phyloP scores from a whole-genome alignment of 2,888 invertebrate species.

The Amblyjoppa fuscipennis region DNA sequence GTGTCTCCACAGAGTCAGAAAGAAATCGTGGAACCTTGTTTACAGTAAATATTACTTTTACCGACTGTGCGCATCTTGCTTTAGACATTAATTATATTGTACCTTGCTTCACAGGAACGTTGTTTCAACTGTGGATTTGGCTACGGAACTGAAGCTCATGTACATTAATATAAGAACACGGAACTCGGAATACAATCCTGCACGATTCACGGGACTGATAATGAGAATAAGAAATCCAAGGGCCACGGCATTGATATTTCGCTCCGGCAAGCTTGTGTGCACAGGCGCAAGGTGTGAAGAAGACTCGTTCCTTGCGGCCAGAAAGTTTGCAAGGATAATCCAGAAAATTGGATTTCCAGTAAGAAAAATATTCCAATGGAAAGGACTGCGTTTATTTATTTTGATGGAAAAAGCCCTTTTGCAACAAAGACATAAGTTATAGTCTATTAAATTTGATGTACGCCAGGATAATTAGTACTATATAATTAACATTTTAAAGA shows the following conservation, averaged over 20 bases:
- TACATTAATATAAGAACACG: constrained; percentile 92
- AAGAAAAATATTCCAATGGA: constrained; percentile 77
- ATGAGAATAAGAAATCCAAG: constrained; percentile 94
- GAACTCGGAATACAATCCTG: constrained; percentile 94
- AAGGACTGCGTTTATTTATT: background rate
- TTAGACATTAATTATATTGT: background rate
- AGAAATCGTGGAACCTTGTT: constrained; percentile 76
- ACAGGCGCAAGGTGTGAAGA: constrained; percentile 92
- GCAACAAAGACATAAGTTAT: too few relatives aligned
- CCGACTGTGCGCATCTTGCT: background rate
- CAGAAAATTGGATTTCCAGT: constrained; percentile 93
- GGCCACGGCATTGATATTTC: constrained; percentile 91
- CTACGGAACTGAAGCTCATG: constrained; percentile 88
- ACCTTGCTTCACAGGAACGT: constrained; percentile 89
- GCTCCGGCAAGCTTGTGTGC: constrained; percentile 93
- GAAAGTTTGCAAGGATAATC: constrained; percentile 93
- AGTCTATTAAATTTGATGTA: background rate
- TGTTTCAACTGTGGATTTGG: constrained; percentile 91
- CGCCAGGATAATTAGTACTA: too few relatives aligned
- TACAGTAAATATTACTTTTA: constrained; percentile 75
- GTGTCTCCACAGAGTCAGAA: constrained; percentile 76
- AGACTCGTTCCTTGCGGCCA: constrained; percentile 91
- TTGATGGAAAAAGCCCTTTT: background rate
- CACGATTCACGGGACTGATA: constrained; percentile 92
- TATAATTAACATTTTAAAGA: too few relatives aligned